These are phyloP conservation scores for Hydrotaea cyrtoneurina DNA, from an alignment of 2,888 invertebrate species.

Conservation along the genomic window DNA sequence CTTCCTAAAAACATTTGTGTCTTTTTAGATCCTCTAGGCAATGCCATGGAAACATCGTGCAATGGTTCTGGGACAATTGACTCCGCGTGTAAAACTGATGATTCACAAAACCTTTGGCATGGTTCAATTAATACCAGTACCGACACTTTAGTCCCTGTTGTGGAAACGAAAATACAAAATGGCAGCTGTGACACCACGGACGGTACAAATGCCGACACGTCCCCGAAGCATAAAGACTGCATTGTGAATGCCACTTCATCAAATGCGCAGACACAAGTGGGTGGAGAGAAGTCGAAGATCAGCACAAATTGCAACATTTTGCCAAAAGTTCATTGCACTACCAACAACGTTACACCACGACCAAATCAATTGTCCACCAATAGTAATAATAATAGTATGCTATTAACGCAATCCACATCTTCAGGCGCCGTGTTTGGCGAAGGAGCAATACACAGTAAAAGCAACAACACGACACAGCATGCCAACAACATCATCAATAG, in stretches of 20 bases:
- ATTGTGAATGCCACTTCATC: slow-evolving; percentile 64
- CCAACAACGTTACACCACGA: slow-evolving; percentile 49
- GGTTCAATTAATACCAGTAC: slow-evolving; percentile 82
- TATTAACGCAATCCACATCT: slow-evolving; percentile 57
- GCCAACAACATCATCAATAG: slow-evolving; percentile 35
- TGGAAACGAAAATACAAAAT: slow-evolving; percentile 63
- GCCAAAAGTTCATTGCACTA: slow-evolving; percentile 76
- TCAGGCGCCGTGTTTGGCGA: slow-evolving; percentile 34
- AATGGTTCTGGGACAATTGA: slow-evolving; percentile 45
- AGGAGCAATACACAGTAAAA: slow-evolving; percentile 56
- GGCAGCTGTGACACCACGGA: slow-evolving; percentile 47
- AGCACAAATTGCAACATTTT: slow-evolving; percentile 74
- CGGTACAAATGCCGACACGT: not conserved
- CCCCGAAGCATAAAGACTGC: not conserved
- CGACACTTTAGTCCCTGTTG: slow-evolving; percentile 80
- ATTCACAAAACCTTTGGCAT: slow-evolving; percentile 73
- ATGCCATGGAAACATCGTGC: slow-evolving; percentile 33
- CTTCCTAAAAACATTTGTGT: not conserved
- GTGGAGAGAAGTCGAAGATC: slow-evolving; percentile 50
- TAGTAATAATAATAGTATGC: slow-evolving; percentile 48
- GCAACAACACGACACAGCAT: slow-evolving; percentile 23
- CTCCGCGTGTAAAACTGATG: slow-evolving; percentile 19
- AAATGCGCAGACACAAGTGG: slow-evolving; percentile 72
- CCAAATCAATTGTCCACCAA: slow-evolving; percentile 70
- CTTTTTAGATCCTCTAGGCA: slow-evolving; percentile 30